Percentiles rank a stretch among this genome's conserved stretches.
Evolutionary conservation across 1,140 invertebrate genomes (phyloP).

Genomic region (Belonocnema kinseyi): DNA sequence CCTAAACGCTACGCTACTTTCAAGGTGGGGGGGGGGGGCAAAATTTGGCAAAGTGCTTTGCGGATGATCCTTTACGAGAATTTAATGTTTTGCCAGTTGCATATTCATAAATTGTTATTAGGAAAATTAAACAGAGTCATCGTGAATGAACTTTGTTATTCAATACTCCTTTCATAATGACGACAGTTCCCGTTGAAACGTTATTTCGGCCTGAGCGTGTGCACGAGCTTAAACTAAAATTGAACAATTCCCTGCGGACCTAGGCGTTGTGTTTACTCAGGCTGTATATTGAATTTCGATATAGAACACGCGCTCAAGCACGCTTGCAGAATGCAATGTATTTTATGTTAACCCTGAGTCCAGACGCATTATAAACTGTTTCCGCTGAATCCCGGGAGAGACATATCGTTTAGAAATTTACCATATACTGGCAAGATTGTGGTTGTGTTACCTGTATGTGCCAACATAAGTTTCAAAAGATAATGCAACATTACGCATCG

Average conservation of each 20-base stretch:
- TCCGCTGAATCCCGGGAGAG: constrained; percentile 51
- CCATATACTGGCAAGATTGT: constrained; percentile 21
- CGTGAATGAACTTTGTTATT: constrained; percentile 31
- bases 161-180: constrained; percentile 32
- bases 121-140: background rate
- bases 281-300: constrained; percentile 7
- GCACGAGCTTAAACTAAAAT: constrained; percentile 58
- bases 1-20: too few relatives aligned
- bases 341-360: constrained; percentile 50
- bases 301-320: constrained; percentile 38
- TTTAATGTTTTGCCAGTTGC: too few relatives aligned
- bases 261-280: constrained; percentile 43
- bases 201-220: constrained; percentile 39
- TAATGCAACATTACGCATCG: background rate
- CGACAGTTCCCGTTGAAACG: constrained; percentile 38
- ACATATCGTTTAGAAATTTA: constrained; percentile 70
- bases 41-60: too few relatives aligned
- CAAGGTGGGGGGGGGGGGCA: too few relatives aligned
- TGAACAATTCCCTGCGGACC: constrained; percentile 62
- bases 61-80: too few relatives aligned
- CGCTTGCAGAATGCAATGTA: constrained; percentile 37
- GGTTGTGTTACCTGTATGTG: background rate
- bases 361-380: constrained; percentile 51
- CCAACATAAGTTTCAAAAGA: background rate
- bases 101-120: too few relatives aligned